Percentiles rank a stretch among this genome's conserved stretches.
phyloP scores from a whole-genome alignment of 2,888 invertebrate species.

The Brenthis daphne region DNA sequence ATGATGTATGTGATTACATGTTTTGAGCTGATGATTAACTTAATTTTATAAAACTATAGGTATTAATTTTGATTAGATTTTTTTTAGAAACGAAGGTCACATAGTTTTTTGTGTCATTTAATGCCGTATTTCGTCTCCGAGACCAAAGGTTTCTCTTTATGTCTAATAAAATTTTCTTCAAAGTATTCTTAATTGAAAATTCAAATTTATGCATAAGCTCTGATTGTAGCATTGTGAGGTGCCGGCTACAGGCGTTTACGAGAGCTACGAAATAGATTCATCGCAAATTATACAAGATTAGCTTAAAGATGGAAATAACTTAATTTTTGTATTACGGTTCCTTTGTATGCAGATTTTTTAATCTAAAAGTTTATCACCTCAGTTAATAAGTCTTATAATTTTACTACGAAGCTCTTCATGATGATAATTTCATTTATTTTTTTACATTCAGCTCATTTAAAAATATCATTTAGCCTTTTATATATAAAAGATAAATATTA shows the following conservation, averaged over 20 bases:
- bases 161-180: slow-evolving; percentile 81
- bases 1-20: too few relatives aligned
- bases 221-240: slow-evolving; percentile 70
- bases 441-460: not conserved
- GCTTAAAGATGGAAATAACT: slow-evolving; percentile 60
- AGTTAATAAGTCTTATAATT: slow-evolving; percentile 12
- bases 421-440: not conserved
- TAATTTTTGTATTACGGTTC: slow-evolving; percentile 39
- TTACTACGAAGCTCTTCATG: not conserved
- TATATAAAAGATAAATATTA: too few relatives aligned
- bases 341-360: slow-evolving; percentile 29
- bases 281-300: slow-evolving; percentile 72
- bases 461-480: too few relatives aligned
- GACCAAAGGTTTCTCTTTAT: slow-evolving; percentile 81
- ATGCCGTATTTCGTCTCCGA: slow-evolving; percentile 73
- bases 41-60: too few relatives aligned
- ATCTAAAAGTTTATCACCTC: slow-evolving; percentile 16
- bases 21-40: too few relatives aligned
- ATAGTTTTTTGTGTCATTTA: slow-evolving; percentile 50
- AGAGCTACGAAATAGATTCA: slow-evolving; percentile 54
- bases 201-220: slow-evolving; percentile 83
- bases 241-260: slow-evolving; percentile 59
- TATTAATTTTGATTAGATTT: too few relatives aligned
- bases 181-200: slow-evolving; percentile 81
- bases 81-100: slow-evolving; percentile 43